Evolutionary conservation across 2,888 invertebrate species (phyloP), one percentile per base, ranked within the genome.

Genomic region (Tetragonisca angustula): DNA sequence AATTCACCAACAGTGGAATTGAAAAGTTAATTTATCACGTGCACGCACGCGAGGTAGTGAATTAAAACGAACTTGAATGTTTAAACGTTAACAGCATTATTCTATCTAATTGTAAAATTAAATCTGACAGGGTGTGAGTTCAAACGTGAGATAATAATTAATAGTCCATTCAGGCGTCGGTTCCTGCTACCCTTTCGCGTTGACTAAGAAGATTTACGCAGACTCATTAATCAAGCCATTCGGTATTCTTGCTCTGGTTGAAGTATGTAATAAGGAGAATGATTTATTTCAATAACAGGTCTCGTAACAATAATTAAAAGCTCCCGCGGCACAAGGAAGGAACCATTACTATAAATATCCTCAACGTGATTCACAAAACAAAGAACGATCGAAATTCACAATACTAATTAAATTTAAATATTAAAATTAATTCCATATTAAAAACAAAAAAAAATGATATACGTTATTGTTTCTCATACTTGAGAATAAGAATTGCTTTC

Each of bases 101-200:
- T n/a, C 15, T 13, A 13, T 15, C 15, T 24, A n/a, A 15, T 15
- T n/a, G 56, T 15, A 5, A 59, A n/a, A 15, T 59, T n/a, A 59
- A 59, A 59, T n/a, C 56, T 59, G 15, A n/a, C 56, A 3, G 5
- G n/a, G 13, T 15, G n/a, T 2, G 56, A 59, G 24, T 59, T n/a
- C n/a, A 59, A 59, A 59, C 56, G n/a, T 59, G 17, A n/a, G n/a
- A 43, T 43, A 43, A 15, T 36, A 65, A 65, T 65, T 65, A 65
- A 65, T 65, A 17, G 36, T 24, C 15, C 56, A 59, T n/a, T n/a
- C 43, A 15, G 43, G 43, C 19, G 15, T n/a, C n/a, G 17, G 43
- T 65, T 65, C n/a, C n/a, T 43, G 32, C 36, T 32, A 43, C 13
- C 21, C 21, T 32, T 64, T 64, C 36, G 21, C 5, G 64, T 21